Base-by-base conservation (phyloP, 2,888 invertebrate species). In the Trachelus stipa region DNA sequence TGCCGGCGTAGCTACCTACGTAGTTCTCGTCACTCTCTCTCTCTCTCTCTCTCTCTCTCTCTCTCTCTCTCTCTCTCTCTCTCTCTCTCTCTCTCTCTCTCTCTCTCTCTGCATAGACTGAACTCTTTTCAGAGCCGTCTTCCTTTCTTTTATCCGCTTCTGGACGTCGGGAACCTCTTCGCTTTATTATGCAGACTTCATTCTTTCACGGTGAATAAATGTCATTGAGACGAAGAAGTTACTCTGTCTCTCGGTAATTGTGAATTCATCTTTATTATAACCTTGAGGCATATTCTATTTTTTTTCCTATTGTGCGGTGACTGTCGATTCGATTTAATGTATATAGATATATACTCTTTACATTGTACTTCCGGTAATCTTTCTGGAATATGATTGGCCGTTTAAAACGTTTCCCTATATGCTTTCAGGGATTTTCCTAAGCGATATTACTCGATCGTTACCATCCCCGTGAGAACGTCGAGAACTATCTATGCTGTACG, bases 71-170 rank as follows among this genome's bases (percentile, higher is more conserved):
- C 34, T 34, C 34, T 34, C 9, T 34, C 9, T 34, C 34, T 34
- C 34, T 11, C 35, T 11, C 12, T 35, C 35, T 4, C 35, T 35
- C 1, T 35, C 11, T 30, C 30, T 69, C 11, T 40, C 40, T 40
- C 12, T 40, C 40, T 15, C 40, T 40, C 23, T 56, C 56, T 23
- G 15, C 56, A 23, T 9, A 56, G 56, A 56, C 56, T 9, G 40
- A 40, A 40, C 23, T 40, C 40, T 56, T 56, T 56, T 23, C 56
- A 56, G 56, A 2, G 56, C 23, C 23, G 71, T 34, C 23, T 71
- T 71, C 71, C n/a, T 71, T 15, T 71, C 31, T 71, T 33, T 71
- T 71, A 71, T 71, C 71, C 15, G 34, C 71, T 71, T 23, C 71
- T 56, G 56, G 56, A 56, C 23, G 56, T 15, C 56, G 56, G 56